Conservation (phyloP, 1,140 invertebrate genomes). For the Magallana gigas region DNA sequence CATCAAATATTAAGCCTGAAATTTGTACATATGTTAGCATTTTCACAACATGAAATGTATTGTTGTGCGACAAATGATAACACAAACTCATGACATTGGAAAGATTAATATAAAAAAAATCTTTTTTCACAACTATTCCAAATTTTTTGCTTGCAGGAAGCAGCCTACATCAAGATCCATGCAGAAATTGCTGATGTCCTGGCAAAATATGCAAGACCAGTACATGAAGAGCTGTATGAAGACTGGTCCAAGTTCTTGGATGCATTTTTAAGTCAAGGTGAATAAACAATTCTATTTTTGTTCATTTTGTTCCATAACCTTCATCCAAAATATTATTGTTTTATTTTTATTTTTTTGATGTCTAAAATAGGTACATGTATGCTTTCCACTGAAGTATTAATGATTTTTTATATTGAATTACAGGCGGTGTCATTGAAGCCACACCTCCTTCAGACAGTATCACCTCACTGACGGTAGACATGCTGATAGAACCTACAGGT, state of each 20-base stretch:
- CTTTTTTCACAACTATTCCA: no score
- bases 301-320: not conserved
- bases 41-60: no score
- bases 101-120: no score
- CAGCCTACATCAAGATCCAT: constrained; percentile 77
- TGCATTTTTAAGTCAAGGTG: constrained; percentile 77
- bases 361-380: no score
- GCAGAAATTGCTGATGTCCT: constrained; percentile 77
- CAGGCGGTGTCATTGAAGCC: constrained; percentile 79
- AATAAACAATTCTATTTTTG: not conserved
- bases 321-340: not conserved
- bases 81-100: no score
- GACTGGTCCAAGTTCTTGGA: constrained; percentile 75
- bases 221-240: constrained; percentile 73
- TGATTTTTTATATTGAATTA: not conserved
- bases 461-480: constrained; percentile 75
- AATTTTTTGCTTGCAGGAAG: constrained; percentile 68
- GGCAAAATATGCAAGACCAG: constrained; percentile 66
- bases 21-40: no score
- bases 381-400: no score
- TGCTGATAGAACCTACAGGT: constrained; percentile 78
- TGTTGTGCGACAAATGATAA: no score
- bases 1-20: not conserved
- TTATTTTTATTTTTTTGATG: not conserved
- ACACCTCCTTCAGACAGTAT: constrained; percentile 78